A percentile compares a stretch with the other conserved stretches of the same genome.
Evolutionary conservation across 2,888 invertebrate species (phyloP).

Genomic region (Vandiemenella viatica): DNA sequence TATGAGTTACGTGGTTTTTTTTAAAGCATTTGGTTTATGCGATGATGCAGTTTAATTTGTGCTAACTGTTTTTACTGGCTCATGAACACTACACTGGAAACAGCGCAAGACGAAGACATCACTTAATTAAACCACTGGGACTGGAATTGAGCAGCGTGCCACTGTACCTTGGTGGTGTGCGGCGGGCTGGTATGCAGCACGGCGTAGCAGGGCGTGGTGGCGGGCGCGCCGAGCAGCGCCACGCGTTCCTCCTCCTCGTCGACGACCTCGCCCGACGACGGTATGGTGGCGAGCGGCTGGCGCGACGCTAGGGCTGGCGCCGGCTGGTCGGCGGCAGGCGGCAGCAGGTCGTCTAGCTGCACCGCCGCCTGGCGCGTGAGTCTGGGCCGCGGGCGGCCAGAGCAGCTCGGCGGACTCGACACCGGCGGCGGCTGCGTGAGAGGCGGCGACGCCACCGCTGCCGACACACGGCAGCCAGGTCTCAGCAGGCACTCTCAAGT

Average conservation of each 20-base stretch:
- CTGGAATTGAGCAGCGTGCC: too few relatives aligned
- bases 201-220: constrained; percentile 17
- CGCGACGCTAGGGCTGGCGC: constrained; percentile 36
- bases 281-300: constrained; percentile 53
- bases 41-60: too few relatives aligned
- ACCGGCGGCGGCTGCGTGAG: too few relatives aligned
- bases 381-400: constrained; percentile 47
- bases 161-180: constrained; percentile 10
- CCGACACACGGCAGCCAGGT: too few relatives aligned
- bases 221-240: not conserved
- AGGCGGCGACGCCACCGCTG: too few relatives aligned
- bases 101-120: too few relatives aligned
- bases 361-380: constrained; percentile 68
- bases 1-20: too few relatives aligned
- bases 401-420: not conserved
- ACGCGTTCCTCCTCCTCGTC: not conserved
- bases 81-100: too few relatives aligned
- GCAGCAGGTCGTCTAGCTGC: constrained; percentile 49
- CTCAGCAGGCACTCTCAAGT: too few relatives aligned
- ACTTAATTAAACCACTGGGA: too few relatives aligned
- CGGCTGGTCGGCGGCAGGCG: not conserved
- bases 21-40: too few relatives aligned
- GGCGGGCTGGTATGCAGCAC: constrained; percentile 20
- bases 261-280: constrained; percentile 56
- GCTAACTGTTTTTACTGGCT: too few relatives aligned